phyloP scores from a whole-genome alignment of 2,113 vertebrate species.

The Rhodinocichla rosea region DNA sequence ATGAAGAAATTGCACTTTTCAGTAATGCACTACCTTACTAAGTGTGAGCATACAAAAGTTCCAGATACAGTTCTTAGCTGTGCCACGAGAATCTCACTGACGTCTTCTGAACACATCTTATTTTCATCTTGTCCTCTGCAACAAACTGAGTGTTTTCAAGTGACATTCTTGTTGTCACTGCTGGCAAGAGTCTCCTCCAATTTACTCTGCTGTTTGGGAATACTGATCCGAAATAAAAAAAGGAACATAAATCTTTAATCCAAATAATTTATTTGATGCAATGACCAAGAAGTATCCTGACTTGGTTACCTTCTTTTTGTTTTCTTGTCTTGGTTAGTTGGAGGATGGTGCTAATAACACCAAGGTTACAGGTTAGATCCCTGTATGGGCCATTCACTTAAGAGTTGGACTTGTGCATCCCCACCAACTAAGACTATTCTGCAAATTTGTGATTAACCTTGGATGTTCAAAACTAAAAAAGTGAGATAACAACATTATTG shows the following conservation, averaged over 20 bases:
- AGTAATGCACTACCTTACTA: neutral
- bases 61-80: neutral
- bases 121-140: conserved; percentile 4
- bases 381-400: neutral
- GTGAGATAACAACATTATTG: conserved; percentile 31
- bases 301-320: neutral
- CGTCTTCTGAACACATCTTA: neutral
- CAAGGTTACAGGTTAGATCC: neutral
- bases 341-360: neutral
- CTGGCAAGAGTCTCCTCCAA: neutral
- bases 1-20: neutral
- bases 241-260: neutral
- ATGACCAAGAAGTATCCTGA: neutral
- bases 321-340: neutral
- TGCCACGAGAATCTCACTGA: neutral
- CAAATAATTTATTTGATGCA: neutral
- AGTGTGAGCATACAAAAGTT: neutral
- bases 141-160: neutral
- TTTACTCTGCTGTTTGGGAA: neutral
- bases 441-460: neutral
- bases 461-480: conserved; percentile 16
- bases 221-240: neutral
- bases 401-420: neutral
- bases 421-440: neutral
- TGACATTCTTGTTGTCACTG: neutral